Evolutionary conservation across 2,113 vertebrate species (phyloP).

Genomic region (Chloebia gouldiae): DNA sequence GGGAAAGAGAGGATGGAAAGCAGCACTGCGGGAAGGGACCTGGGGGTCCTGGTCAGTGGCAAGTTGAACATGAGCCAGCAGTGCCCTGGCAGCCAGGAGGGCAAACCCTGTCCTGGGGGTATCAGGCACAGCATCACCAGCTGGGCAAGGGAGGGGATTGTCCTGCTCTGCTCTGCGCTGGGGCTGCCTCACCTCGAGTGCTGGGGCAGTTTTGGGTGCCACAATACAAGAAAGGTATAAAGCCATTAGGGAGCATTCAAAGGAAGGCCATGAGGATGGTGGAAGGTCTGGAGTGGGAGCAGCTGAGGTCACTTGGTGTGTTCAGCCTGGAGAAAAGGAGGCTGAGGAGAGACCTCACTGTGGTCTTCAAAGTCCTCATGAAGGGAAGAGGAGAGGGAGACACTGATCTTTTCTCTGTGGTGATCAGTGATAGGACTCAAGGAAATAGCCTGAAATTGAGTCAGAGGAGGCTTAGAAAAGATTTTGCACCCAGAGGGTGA

Average conservation of each 20-base stretch:
- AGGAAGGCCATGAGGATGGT: background rate
- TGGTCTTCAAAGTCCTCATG: rapidly evolving
- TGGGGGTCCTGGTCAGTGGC: rapidly evolving
- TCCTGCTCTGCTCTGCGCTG: background rate
- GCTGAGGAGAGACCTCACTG: background rate
- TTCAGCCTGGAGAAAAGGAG: background rate
- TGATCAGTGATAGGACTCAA: background rate
- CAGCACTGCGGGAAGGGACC: rapidly evolving
- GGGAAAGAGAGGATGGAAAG: background rate
- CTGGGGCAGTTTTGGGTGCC: background rate
- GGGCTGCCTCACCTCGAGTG: rapidly evolving
- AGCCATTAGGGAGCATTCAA: background rate
- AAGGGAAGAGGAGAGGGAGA: background rate
- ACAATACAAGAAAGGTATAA: rapidly evolving
- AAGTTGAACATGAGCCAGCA: background rate
- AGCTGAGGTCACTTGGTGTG: background rate
- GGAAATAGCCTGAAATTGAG: background rate
- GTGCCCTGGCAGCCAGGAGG: background rate
- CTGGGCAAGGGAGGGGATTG: background rate
- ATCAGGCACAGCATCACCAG: background rate
- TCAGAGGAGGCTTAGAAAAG: background rate
- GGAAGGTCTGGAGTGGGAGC: background rate
- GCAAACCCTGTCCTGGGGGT: rapidly evolving
- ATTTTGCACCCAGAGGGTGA: background rate
- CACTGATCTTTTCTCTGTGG: background rate